phyloP scores from a whole-genome alignment of 2,888 invertebrate species.

The Autographa gamma region DNA sequence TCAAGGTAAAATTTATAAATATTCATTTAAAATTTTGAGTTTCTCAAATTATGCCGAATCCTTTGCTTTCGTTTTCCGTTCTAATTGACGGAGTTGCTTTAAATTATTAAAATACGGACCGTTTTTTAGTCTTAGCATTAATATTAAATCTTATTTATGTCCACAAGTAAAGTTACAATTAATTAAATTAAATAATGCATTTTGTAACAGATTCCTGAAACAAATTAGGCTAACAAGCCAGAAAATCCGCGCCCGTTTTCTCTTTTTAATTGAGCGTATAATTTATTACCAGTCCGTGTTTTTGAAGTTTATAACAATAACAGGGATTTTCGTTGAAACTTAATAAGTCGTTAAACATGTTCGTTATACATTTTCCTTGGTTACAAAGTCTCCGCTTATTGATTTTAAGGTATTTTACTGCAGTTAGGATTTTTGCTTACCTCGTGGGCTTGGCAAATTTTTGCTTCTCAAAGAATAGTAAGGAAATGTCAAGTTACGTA shows the following conservation, averaged over 20 bases:
- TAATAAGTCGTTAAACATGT: slow-evolving; percentile 18
- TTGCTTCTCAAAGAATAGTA: slow-evolving; percentile 17
- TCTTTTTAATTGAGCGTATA: slow-evolving; percentile 70
- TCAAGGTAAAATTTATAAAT: background rate
- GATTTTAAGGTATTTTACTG: background rate
- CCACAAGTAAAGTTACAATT: slow-evolving; percentile 7
- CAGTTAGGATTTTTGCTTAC: background rate
- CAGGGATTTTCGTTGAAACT: slow-evolving; percentile 27
- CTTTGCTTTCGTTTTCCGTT: background rate
- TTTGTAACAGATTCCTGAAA: slow-evolving; percentile 60
- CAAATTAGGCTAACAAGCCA: slow-evolving; percentile 68
- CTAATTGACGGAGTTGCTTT: background rate
- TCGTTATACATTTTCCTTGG: background rate
- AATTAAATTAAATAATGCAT: slow-evolving; percentile 49
- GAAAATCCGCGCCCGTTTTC: slow-evolving; percentile 63
- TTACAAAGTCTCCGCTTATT: background rate
- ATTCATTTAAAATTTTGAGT: background rate
- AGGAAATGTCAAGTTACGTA: slow-evolving; percentile 46
- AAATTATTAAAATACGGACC: background rate
- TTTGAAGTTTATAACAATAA: slow-evolving; percentile 51
- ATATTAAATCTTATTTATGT: background rate
- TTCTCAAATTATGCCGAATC: background rate
- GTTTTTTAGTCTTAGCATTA: background rate
- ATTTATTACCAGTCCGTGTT: slow-evolving; percentile 63
- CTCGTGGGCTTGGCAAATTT: slow-evolving; percentile 25